Evolutionary conservation across 1,140 invertebrate genomes (phyloP), one percentile per base, ranked within the genome.

Genomic region (Laupala kohalensis): DNA sequence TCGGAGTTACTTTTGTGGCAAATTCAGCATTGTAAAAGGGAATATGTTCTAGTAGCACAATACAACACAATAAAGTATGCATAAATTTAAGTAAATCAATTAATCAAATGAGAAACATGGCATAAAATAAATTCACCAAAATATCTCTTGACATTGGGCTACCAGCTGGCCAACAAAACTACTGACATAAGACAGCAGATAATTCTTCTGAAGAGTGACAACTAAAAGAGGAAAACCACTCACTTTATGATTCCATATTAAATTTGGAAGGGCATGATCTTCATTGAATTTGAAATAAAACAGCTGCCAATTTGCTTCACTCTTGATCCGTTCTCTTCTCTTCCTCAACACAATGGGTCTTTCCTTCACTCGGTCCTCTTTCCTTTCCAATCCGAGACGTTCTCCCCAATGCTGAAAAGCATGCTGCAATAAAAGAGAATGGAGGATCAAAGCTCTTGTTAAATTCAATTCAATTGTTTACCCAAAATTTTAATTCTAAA

Each of bases 201-300:
- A 67, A 19, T 6, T 69, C 25, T 69, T 69, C 6, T 27, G n/a
- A 69, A 69, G n/a, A 69, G n/a, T 12, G n/a, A 24, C 23, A 13
- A 74, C 63, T 68, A 62, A 72, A 64, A n/a, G 37, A 71, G 73
- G 66, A 70, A 72, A 30, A 76, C 71, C n/a, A 67, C 68, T 72
- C 78, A 92, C 92, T 81, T 96, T 97, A 78, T 96, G 95, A 84
- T 99, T 99, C 97, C 97, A 99, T 76, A 99, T 97, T 6, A 99
- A 85, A 84, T 99, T 97, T 5, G 97, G 94, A 79, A 96, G 85
- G 28, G 93, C 89, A 81, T 99, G 97, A 84, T 99, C 96, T 79
- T 90, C 87, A 78, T 89, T 89, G 82, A 99, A 99, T 80, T 96
- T 92, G 78, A 96, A 96, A 80, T 97, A 99, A 83, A 99, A 97